Base-by-base conservation (phyloP, 1,140 invertebrate species). In the Centruroides sculpturatus region DNA sequence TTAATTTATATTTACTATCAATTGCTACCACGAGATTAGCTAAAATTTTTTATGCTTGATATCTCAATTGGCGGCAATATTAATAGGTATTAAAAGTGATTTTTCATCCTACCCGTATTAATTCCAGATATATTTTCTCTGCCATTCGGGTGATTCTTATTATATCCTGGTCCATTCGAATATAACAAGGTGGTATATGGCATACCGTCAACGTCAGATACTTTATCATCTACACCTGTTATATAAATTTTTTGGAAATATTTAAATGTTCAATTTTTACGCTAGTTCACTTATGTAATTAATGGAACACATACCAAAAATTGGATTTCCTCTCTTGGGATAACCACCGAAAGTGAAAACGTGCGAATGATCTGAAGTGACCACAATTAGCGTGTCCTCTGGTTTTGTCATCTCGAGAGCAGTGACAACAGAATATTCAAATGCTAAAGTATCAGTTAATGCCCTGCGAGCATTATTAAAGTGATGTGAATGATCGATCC, bases 401-500 rank as follows among this genome's bases (percentile, higher is more conserved):
- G 59, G 34, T 62, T 77, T 69, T 11, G 68, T 67, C 64, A 71
- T 57, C 36, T 67, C 59, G n/a, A 68, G 46, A 4, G 68, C 68
- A n/a, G 64, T 67, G 23, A 52, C 50, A 5, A 70, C 58, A 13
- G 69, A 68, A 12, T 64, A 59, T 46, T 70, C 66, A 11, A 71
- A 61, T 10, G 61, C 58, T 23, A 60, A 34, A 3, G 58, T 60
- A 34, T 65, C 62, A 34, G 56, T 73, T 1, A 95, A 71, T 0
- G 91, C 89, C 62, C 82, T 80, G 51, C 83, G 80, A 0, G 89
- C 90, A 46, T 84, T 79, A 0, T 85, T 87, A 41, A 83, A 76
- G 74, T 96, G 92, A 73, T 95, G 89, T 0, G 84, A 88, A 67
- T 84, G 84, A 73, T 96, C 92, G 49, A 96, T 65, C 11, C 64